Evolutionary conservation across 2,113 vertebrate genomes (phyloP), one percentile per base, ranked within the genome.

Genomic region (Trachemys scripta): DNA sequence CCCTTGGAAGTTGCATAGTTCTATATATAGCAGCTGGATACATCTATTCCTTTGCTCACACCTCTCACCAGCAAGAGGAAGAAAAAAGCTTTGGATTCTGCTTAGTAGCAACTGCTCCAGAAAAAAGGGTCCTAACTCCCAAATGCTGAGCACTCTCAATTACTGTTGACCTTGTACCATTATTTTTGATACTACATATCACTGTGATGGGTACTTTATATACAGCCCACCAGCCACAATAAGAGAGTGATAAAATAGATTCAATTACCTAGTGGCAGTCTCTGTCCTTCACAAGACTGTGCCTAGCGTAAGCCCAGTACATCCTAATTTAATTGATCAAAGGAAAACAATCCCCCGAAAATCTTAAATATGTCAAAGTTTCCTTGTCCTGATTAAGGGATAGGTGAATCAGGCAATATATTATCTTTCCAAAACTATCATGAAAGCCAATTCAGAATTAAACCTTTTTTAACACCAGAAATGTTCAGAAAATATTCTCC

Each of bases 11-110:
- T 83, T 87, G 84, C 88, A 65, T 87, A 56, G 4, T 57, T 94
- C 95, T 97, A 95, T 95, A 93, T 75, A 89, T 95, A 97, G 94
- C 14, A 82, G 38, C 91, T 93, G 81, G 83, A 79, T 42, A 56
- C 76, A 20, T 79, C 80, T 57, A 93, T 92, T 94, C 89, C 91
- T 86, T 95, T 92, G 87, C 94, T 97, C 93, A 90, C 93, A 96
- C 96, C 92, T 97, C 94, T 90, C 90, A 92, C 84, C 81, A 93
- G 87, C 84, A 81, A 93, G 62, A 35, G 82, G 56, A 49, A 85
- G 20, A 13, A 50, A 93, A 87, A 82, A 89, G 69, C 17, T 88
- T 82, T 84, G 82, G 80, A 45, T 78, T 92, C 50, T 29, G 78
- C 25, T 96, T 86, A 85, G 82, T 85, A 88, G 51, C 80, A 80